phyloP scores from a whole-genome alignment of 2,113 vertebrate species.

The Pteruthius melanotis region DNA sequence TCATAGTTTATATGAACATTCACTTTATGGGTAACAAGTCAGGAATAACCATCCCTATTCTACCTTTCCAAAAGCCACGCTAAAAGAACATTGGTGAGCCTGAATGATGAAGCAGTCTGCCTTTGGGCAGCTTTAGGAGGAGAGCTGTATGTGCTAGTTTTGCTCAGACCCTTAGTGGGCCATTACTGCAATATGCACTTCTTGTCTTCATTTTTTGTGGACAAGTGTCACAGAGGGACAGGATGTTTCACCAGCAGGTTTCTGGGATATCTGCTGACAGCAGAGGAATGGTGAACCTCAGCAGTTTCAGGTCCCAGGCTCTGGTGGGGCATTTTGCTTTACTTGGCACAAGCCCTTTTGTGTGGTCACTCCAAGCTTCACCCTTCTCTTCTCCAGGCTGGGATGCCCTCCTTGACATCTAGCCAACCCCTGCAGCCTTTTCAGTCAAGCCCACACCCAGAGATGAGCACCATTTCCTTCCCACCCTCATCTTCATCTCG shows the following conservation, averaged over 20 bases:
- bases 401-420: fast-evolving
- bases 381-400: fast-evolving
- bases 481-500: neutral
- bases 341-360: neutral
- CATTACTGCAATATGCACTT: neutral
- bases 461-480: neutral
- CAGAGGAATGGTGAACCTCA: neutral
- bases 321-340: neutral
- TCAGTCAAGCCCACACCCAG: neutral
- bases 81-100: neutral
- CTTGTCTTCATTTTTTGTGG: neutral
- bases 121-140: neutral
- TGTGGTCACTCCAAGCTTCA: neutral
- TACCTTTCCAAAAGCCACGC: neutral
- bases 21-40: neutral
- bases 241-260: neutral
- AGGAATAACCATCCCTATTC: neutral
- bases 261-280: neutral
- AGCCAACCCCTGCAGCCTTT: neutral
- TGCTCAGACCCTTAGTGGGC: neutral
- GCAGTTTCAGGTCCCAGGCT: neutral
- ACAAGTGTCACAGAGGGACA: fast-evolving
- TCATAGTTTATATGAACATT: neutral
- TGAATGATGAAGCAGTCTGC: neutral
- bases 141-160: neutral